Conservation (phyloP, 2,113 vertebrate species). For the Siphamia tubifer region DNA sequence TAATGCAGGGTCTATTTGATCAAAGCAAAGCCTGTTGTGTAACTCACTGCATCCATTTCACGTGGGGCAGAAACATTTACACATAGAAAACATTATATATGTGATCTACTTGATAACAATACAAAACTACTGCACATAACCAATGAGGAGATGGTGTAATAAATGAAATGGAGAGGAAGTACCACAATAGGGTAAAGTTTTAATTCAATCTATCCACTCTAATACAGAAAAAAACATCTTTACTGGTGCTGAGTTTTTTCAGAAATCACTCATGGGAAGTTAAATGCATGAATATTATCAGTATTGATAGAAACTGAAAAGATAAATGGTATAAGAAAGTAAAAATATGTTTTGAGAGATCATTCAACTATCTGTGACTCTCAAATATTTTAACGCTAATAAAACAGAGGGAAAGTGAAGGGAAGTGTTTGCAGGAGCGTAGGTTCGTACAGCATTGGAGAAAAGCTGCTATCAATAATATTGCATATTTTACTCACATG, state of each 20-base stretch:
- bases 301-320: not conserved
- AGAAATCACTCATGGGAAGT: not conserved
- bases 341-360: not conserved
- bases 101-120: slow-evolving; percentile 22
- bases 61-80: slow-evolving; percentile 13
- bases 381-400: not conserved
- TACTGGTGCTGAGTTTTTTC: not conserved
- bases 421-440: too few relatives aligned
- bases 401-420: not conserved
- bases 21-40: not conserved
- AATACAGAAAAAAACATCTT: too few relatives aligned
- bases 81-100: not conserved
- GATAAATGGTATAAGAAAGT: too few relatives aligned
- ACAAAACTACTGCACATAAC: too few relatives aligned
- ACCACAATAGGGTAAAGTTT: not conserved
- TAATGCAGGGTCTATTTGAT: slow-evolving; percentile 36
- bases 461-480: slow-evolving; percentile 24
- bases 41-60: slow-evolving; percentile 5
- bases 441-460: not conserved
- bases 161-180: not conserved
- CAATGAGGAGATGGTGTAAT: not conserved
- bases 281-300: too few relatives aligned
- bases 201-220: not conserved
- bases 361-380: not conserved
- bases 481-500: not conserved